Percentiles rank a stretch among this genome's conserved stretches.
Conservation (phyloP, 2,797 vertebrate species). For the Heteromormyrus szaboi region DNA sequence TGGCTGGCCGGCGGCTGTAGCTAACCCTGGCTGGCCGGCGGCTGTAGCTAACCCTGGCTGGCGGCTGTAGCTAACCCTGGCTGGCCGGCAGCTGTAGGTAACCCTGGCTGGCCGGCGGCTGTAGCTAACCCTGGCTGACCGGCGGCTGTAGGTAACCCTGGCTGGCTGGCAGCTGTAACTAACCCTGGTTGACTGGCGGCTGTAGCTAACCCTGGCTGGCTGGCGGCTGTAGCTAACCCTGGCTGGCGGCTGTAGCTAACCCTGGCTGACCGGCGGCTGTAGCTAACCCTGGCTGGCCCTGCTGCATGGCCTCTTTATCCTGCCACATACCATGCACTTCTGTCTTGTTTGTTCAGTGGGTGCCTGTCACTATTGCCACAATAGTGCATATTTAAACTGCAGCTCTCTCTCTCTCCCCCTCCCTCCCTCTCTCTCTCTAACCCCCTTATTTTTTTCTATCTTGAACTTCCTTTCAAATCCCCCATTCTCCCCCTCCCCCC, state of each 20-base stretch:
- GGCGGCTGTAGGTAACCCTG: too few relatives aligned
- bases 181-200: too few relatives aligned
- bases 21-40: too few relatives aligned
- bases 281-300: neutral
- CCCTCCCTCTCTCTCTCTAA: neutral
- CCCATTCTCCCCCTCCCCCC: neutral
- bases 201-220: too few relatives aligned
- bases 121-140: neutral
- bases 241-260: too few relatives aligned
- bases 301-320: neutral
- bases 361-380: neutral
- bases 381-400: conserved; percentile 4
- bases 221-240: neutral
- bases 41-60: too few relatives aligned
- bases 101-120: too few relatives aligned
- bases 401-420: neutral
- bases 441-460: neutral
- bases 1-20: too few relatives aligned
- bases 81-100: neutral
- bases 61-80: too few relatives aligned
- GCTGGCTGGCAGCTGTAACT: too few relatives aligned
- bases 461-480: conserved; percentile 3
- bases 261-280: too few relatives aligned
- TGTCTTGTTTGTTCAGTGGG: neutral
- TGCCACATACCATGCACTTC: neutral